Percentiles rank a stretch among this genome's conserved stretches.
phyloP scores from a whole-genome alignment of 2,113 vertebrate species.

The Heloderma charlesbogerti region DNA sequence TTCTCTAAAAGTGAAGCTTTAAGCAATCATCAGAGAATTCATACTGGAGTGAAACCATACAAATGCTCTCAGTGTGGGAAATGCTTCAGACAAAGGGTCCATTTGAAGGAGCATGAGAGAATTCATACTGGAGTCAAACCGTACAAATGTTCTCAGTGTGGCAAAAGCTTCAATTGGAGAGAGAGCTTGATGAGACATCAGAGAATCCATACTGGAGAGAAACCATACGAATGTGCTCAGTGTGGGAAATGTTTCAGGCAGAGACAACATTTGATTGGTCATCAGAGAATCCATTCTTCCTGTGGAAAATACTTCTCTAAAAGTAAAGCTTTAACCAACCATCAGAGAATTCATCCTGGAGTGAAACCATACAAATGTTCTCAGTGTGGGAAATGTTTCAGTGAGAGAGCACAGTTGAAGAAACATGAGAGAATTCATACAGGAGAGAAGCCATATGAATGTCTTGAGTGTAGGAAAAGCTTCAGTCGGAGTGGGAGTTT shows the following conservation, averaged over 20 bases:
- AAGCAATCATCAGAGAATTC: not conserved
- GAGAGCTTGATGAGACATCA: not conserved
- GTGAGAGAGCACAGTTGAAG: conserved; percentile 26
- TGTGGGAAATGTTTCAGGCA: not conserved
- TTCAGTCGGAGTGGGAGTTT: not conserved
- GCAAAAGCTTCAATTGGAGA: too few relatives aligned
- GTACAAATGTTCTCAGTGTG: conserved; percentile 39
- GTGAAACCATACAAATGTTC: conserved; percentile 66
- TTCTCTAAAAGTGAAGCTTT: not conserved
- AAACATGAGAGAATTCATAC: conserved; percentile 49
- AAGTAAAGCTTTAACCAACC: too few relatives aligned
- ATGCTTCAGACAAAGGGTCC: not conserved
- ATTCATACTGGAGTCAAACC: conserved; percentile 6
- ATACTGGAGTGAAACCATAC: not conserved
- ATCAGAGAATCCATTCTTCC: not conserved
- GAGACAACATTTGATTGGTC: not conserved
- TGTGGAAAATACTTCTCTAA: too few relatives aligned
- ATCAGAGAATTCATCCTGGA: too few relatives aligned
- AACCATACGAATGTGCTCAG: not conserved
- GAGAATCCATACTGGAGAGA: conserved; percentile 42
- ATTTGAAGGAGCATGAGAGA: not conserved
- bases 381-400: conserved; percentile 81
- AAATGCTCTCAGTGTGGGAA: not conserved
- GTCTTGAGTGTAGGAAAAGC: too few relatives aligned
- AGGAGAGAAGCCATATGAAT: too few relatives aligned